Evolutionary conservation across 1,140 invertebrate species (phyloP).

Genomic region (Gerris buenoi): DNA sequence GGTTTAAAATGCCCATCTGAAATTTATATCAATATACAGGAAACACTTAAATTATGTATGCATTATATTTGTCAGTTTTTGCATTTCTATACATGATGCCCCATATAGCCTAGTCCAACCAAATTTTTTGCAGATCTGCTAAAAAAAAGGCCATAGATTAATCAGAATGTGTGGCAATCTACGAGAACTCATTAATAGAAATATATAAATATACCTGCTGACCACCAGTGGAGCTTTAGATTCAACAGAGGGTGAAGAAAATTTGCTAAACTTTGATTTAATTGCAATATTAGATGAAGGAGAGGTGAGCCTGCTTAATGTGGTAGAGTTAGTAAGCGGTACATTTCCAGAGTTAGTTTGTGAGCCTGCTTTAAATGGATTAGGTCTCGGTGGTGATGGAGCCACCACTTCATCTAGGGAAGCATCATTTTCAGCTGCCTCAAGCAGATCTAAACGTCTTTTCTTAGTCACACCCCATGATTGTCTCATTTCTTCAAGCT

Average conservation of each 20-base stretch:
- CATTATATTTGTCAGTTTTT: too few relatives aligned
- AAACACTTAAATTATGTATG: too few relatives aligned
- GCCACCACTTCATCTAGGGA: not conserved
- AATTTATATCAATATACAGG: too few relatives aligned
- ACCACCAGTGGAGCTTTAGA: not conserved
- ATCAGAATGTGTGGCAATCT: too few relatives aligned
- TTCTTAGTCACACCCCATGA: not conserved
- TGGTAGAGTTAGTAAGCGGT: not conserved
- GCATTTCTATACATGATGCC: too few relatives aligned
- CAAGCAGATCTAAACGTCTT: not conserved
- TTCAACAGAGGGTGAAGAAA: not conserved
- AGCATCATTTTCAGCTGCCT: not conserved
- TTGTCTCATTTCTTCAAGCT: not conserved
- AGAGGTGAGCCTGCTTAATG: not conserved
- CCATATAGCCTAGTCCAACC: too few relatives aligned
- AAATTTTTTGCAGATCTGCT: too few relatives aligned
- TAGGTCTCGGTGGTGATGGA: not conserved
- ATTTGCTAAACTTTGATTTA: not conserved
- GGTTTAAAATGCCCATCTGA: not conserved
- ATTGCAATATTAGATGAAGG: not conserved
- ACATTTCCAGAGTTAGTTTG: not conserved
- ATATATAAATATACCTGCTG: not conserved
- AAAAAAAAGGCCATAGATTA: too few relatives aligned
- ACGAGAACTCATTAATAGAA: not conserved
- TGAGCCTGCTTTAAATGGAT: not conserved